Percentiles rank a stretch among this genome's conserved stretches.
Conservation (phyloP, 2,113 vertebrate species). For the Micromys minutus region DNA sequence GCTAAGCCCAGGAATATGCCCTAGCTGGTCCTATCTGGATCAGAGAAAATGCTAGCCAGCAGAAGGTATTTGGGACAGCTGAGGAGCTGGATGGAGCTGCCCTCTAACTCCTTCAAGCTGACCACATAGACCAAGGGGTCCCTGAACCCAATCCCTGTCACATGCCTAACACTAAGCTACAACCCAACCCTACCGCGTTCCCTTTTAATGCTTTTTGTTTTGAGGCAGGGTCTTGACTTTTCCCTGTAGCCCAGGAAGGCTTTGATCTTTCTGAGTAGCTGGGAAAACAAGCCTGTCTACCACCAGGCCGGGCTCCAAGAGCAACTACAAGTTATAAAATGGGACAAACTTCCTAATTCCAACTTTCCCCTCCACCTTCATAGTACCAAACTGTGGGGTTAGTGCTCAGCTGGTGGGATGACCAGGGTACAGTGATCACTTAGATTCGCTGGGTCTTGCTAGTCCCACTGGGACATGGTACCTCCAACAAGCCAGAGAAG, state of each 20-base stretch:
- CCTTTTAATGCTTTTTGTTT: not conserved
- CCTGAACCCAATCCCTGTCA: not conserved
- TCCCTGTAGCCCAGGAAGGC: not conserved
- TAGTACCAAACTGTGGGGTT: fast-evolving
- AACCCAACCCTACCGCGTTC: too few relatives aligned
- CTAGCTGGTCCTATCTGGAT: not conserved
- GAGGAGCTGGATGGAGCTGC: not conserved
- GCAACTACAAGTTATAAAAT: not conserved
- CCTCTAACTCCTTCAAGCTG: not conserved
- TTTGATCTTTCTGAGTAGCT: not conserved
- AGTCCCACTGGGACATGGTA: not conserved
- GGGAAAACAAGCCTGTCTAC: not conserved
- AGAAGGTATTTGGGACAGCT: not conserved
- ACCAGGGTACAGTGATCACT: not conserved
- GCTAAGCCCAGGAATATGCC: not conserved
- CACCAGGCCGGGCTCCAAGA: not conserved
- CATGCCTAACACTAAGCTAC: not conserved
- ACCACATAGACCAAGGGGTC: fast-evolving
- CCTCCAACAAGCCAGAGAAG: not conserved
- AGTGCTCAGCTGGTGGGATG: fast-evolving
- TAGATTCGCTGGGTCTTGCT: not conserved
- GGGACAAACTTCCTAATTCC: not conserved
- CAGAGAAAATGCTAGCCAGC: not conserved
- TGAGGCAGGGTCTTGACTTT: not conserved
- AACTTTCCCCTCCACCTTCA: not conserved